A percentile compares a stretch with the other conserved stretches of the same genome.
Evolutionary conservation across 2,797 vertebrate genomes (phyloP).

Genomic region (Aplochiton taeniatus): DNA sequence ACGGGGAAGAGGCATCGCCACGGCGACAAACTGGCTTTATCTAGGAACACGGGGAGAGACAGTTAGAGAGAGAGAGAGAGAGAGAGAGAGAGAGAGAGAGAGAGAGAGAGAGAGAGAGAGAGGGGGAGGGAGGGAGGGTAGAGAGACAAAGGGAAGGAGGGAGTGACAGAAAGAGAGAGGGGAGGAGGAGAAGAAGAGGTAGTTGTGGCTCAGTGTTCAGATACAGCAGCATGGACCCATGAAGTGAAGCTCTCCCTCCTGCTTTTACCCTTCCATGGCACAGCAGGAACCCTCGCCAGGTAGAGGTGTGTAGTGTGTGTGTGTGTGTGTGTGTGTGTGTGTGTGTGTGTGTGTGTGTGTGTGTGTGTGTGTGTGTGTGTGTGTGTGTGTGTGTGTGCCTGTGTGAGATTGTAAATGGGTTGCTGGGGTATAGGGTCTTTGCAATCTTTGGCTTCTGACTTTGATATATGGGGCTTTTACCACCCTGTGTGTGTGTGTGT

Average conservation of each 20-base stretch:
- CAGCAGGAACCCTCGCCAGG: constrained; percentile 61
- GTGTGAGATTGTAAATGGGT: background rate
- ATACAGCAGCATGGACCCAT: constrained; percentile 65
- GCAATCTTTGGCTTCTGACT: background rate
- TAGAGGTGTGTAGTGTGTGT: constrained; percentile 31
- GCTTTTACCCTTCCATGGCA: constrained; percentile 66
- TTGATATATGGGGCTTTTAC: background rate
- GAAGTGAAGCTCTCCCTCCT: constrained; percentile 73
- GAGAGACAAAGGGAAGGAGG: background rate
- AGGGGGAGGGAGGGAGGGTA: background rate
- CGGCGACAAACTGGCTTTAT: constrained; percentile 19
- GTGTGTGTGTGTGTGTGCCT: constrained; percentile 12
- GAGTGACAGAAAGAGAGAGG: constrained; percentile 1
- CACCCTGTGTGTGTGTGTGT: constrained; percentile 1
- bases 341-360: background rate
- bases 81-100: background rate
- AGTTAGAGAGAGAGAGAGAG: background rate
- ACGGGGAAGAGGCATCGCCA: constrained; percentile 17
- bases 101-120: constrained; percentile 20
- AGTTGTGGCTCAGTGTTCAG: constrained; percentile 40
- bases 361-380: constrained; percentile 20
- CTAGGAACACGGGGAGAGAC: background rate
- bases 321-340: constrained; percentile 27
- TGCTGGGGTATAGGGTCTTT: constrained; percentile 5
- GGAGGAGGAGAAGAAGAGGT: background rate